These are phyloP conservation scores for Cricetomys ansorgei DNA, from an alignment of 2,113 vertebrate genomes.

Conservation along the genomic window DNA sequence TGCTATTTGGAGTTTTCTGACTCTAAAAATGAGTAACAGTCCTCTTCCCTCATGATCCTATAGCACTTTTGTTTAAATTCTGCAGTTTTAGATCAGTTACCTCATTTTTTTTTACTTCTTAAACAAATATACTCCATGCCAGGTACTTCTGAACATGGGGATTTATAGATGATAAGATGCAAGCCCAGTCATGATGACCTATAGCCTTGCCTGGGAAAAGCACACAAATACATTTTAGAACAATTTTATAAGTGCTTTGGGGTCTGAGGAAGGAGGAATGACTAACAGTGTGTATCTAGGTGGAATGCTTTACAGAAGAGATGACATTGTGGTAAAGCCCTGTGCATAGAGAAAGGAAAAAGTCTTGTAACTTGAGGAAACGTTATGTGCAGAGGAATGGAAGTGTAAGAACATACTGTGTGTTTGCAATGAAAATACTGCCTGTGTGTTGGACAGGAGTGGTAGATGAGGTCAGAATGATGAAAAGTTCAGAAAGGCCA, in stretches of 20 bases:
- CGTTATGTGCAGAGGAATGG: background rate
- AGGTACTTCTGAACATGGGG: conserved; percentile 19
- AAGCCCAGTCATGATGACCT: conserved; percentile 14
- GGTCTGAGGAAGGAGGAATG: conserved; percentile 59
- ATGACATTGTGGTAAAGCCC: conserved; percentile 8
- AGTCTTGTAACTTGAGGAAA: conserved; percentile 35
- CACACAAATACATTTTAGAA: conserved; percentile 18
- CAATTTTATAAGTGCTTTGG: conserved; percentile 62
- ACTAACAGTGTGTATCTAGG: conserved; percentile 63
- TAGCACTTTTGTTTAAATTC: conserved; percentile 68
- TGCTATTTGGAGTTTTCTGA: conserved; percentile 58
- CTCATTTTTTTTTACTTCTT: conserved; percentile 57
- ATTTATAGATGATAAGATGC: conserved; percentile 29
- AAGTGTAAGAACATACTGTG: background rate
- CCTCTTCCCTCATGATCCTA: conserved; percentile 25
- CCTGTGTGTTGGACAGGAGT: background rate
- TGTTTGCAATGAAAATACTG: conserved; percentile 11
- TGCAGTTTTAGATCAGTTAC: background rate
- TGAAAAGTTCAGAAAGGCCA: background rate
- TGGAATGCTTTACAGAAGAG: conserved; percentile 56
- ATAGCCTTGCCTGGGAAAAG: conserved; percentile 24
- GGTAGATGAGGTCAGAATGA: background rate
- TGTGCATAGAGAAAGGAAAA: conserved; percentile 23
- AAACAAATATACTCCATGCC: conserved; percentile 29
- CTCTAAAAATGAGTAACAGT: conserved; percentile 54